Evolutionary conservation across 2,888 invertebrate genomes (phyloP).

Genomic region (Enoplolaimus lenunculus): DNA sequence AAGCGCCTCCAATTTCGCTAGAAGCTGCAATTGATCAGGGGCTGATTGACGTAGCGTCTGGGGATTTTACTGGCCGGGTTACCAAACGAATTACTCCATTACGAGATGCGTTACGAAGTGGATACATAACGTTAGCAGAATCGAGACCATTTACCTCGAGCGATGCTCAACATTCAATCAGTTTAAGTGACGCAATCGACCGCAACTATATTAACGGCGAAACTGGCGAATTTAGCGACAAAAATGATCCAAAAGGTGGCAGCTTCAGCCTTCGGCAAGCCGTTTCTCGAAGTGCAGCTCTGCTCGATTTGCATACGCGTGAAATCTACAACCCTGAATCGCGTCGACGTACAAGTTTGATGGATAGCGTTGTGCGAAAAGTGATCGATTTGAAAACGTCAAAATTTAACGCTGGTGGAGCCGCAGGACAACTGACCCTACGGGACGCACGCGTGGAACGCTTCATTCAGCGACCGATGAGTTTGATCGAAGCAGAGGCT

Average conservation of each 20-base stretch:
- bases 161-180: conserved; percentile 43
- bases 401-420: conserved; percentile 58
- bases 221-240: conserved; percentile 65
- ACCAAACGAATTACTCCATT: conserved; percentile 12
- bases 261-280: conserved; percentile 63
- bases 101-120: conserved; percentile 21
- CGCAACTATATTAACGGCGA: conserved; percentile 63
- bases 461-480: conserved; percentile 67
- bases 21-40: conserved; percentile 37
- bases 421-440: conserved; percentile 60
- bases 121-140: conserved; percentile 13
- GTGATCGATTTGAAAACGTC: conserved; percentile 61
- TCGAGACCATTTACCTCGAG: conserved; percentile 13
- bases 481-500: conserved; percentile 66
- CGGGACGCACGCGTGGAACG: conserved; percentile 63
- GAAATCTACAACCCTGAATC: conserved; percentile 67
- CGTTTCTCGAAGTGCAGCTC: conserved; percentile 54
- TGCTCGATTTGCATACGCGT: conserved; percentile 56
- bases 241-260: conserved; percentile 69
- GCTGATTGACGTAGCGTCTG: conserved; percentile 24
- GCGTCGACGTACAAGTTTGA: conserved; percentile 62
- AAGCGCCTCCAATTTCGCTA: conserved; percentile 36
- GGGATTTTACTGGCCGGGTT: conserved; percentile 22
- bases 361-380: conserved; percentile 54
- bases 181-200: conserved; percentile 66